A percentile compares a stretch with the other conserved stretches of the same genome.
Evolutionary conservation across 2,797 vertebrate genomes (phyloP).

Genomic region (Mergus octosetaceus): DNA sequence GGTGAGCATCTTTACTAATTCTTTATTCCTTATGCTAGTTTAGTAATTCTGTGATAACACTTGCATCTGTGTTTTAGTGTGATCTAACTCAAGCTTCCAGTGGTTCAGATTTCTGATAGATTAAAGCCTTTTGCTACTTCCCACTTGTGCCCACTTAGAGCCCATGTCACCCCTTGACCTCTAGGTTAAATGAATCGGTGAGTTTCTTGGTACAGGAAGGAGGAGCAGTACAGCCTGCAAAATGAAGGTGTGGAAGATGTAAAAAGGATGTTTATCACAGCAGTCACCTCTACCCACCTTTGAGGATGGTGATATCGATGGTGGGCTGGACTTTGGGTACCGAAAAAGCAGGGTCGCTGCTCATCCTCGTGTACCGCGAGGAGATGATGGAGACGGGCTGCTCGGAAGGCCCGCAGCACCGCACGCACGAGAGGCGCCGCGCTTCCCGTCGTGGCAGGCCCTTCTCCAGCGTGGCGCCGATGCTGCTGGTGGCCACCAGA

Average conservation of each 20-base stretch:
- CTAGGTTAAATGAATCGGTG: neutral
- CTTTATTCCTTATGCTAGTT: neutral
- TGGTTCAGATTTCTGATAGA: neutral
- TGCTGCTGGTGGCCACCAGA: neutral
- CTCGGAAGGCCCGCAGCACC: conserved; percentile 78
- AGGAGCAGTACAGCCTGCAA: neutral
- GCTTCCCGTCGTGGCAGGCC: neutral
- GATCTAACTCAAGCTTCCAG: neutral
- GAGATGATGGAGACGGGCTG: neutral
- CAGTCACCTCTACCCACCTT: conserved; percentile 75
- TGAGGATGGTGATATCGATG: conserved; percentile 90
- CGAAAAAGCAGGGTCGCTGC: neutral
- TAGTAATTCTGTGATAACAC: neutral
- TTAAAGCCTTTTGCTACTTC: neutral
- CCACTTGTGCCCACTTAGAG: neutral
- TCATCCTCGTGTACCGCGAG: neutral
- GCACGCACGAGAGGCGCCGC: conserved; percentile 57
- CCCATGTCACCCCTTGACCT: neutral
- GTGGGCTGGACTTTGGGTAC: conserved; percentile 81
- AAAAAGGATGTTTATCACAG: accelerated
- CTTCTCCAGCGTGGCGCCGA: accelerated
- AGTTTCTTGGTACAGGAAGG: accelerated
- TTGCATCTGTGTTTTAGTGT: neutral
- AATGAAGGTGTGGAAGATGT: neutral
- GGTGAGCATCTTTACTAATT: accelerated